Evolutionary conservation across 2,113 vertebrate species (phyloP), one percentile per base, ranked within the genome.

Genomic region (Lophochroa leadbeateri): DNA sequence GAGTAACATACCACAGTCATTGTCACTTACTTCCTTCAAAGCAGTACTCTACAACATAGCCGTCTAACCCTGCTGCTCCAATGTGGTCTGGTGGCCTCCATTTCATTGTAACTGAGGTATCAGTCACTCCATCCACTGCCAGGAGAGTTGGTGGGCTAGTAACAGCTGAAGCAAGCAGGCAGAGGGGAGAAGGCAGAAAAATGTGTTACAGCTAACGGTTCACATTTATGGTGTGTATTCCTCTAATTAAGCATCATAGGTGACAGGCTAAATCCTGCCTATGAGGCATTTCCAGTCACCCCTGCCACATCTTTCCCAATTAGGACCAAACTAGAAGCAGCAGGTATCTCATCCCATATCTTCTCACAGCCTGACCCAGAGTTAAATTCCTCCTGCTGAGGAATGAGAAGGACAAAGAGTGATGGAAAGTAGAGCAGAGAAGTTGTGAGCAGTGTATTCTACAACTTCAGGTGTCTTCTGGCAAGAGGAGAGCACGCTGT

Each of bases 41-140:
- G 98, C 99, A 99, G 97, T 99, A 99, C 94, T 99, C 99, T 96
- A 99, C 96, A 88, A 98, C 96, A 94, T 99, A 99, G 92, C 99
- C 99, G 0, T 99, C 99, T 95, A 99, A 97, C 70, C 99, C 99
- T 28, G 99, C 99, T 0, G 99, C 99, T 55, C 99, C 99, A 1
- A 99, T 99, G 80, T 99, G 99, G 92, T 99, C 99, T 41, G 99
- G 99, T 14, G 99, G 99, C 63, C 99, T 98, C 99, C 99, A 99
- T 94, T 99, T 99, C 97, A 99, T 98, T 0, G 99, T 99, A 86
- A 99, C 99, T 3, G 98, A 96, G 46, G 86, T 98, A 92, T 99
- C 99, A 0, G 99, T 99, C 58, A 99, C 98, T 1, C 98, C 98
- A 61, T 99, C 99, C 78, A 99, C 98, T 27, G 99, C 98, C 96